Base-by-base conservation (phyloP, 2,797 vertebrate species). In the Pitangus sulphuratus region DNA sequence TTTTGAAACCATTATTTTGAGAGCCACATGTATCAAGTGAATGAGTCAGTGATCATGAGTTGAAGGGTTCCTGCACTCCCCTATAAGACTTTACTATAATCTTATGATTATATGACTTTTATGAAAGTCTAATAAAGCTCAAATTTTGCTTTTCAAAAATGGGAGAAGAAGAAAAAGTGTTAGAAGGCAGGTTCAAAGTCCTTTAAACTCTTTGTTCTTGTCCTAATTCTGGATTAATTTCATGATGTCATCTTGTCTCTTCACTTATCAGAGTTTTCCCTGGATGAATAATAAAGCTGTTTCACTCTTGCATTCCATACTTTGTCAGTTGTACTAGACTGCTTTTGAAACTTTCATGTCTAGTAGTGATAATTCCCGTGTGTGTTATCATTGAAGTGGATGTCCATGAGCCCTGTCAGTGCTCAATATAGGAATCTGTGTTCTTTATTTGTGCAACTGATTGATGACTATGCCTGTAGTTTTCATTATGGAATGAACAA, bases 401-500 rank as follows among this genome's bases (percentile, higher is more conserved):
- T 31, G 5, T 68, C 40, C 30, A 47, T 39, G 19, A 25, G 35
- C 45, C 4, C 50, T 81, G 45, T 75, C 35, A 58, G 1, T 4
- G 47, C 50, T 71, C 62, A 78, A 0, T 72, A 42, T 18, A 74
- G 25, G 44, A 71, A 87, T 82, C 26, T 76, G 24, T 76, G 56
- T 44, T 93, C 53, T 84, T 91, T 86, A 81, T 88, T 87, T 93
- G 33, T 79, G 30, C 53, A 71, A 56, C 33, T 79, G 87, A 94
- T 94, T 87, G 90, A 94, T 87, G 86, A 68, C 68, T 90, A 6
- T 57, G 77, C 31, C 58, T 71, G n/a, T 76, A 80, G 64, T 90
- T 93, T 94, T 94, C 87, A 84, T 90, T 86, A 75, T 16, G 33
- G 57, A 87, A 85, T 58, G 60, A 89, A 87, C 66, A 93, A 91